Base-by-base conservation (phyloP, 2,888 invertebrate species). In the Monochamus alternatus region DNA sequence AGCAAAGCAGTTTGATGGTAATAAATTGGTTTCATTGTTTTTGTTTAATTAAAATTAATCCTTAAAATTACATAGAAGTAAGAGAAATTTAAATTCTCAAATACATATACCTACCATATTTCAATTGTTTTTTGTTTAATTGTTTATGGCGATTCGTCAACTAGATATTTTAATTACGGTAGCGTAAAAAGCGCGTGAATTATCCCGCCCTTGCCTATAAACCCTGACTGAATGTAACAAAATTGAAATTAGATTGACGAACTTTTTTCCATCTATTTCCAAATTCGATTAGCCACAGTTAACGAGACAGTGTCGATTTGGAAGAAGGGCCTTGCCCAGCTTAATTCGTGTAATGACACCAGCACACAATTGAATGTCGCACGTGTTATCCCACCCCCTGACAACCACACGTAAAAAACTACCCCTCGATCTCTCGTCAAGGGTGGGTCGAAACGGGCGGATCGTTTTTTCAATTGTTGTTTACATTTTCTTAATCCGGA, bases 281-380 rank as follows among this genome's bases (percentile, higher is more conserved):
- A 75, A 80, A 81, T 80, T 80, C 78, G 77, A 81, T 81, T 80
- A 81, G 70, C 75, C 74, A 72, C 77, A 78, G 73, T 80, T 80
- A 80, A 76, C 75, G 72, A 80, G 73, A 77, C 78, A 67, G 65
- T 68, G 78, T 75, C 75, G 77, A 82, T 79, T 79, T 76, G 79
- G 74, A 62, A 55, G 76, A 80, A 75, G 76, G 72, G 47, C 47
- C 67, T 62, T 59, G 66, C 73, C 69, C 75, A n/a, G 74, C 80
- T 83, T 83, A 84, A 84, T 83, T 76, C 84, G 77, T 83, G 83
- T 87, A 87, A 86, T 86, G 86, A 87, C 84, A 84, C 85, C 84
- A 84, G 81, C 76, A 81, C 84, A 86, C 86, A 87, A 87, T 87
- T 87, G 86, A 86, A 87, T 87, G 84, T 85, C 80, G 79, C 84